Conservation (phyloP, 2,888 invertebrate genomes). For the Peribatodes rhomboidaria region DNA sequence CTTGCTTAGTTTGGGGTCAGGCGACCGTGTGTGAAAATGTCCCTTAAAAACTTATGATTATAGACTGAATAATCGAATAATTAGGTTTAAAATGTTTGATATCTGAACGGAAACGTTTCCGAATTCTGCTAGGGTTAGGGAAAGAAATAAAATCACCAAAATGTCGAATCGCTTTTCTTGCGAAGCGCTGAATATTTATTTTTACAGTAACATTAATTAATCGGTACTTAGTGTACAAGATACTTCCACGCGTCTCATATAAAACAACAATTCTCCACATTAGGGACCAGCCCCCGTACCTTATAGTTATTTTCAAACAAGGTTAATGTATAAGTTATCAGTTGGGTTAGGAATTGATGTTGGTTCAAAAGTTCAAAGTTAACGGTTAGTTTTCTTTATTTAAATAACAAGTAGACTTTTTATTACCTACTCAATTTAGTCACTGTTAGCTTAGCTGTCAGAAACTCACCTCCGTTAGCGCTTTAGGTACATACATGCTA, state of each 20-base stretch:
- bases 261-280: conserved; percentile 78
- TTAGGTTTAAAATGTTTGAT: no score
- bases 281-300: conserved; percentile 80
- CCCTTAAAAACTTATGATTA: no score
- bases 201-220: conserved; percentile 70
- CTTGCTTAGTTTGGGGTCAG: no score
- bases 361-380: conserved; percentile 44
- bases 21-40: no score
- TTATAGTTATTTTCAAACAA: conserved; percentile 68
- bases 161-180: conserved; percentile 48
- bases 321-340: conserved; percentile 45
- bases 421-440: not conserved
- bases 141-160: conserved; percentile 38
- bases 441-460: no score
- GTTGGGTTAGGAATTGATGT: conserved; percentile 56
- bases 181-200: conserved; percentile 63
- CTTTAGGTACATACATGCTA: no score
- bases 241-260: conserved; percentile 68
- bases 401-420: not conserved
- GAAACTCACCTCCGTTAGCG: no score
- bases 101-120: not conserved
- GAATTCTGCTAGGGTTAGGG: not conserved
- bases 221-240: conserved; percentile 67
- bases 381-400: conserved; percentile 19
- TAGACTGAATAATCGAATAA: no score